phyloP scores from a whole-genome alignment of 2,113 vertebrate genomes.

The Sinosuthora webbiana region DNA sequence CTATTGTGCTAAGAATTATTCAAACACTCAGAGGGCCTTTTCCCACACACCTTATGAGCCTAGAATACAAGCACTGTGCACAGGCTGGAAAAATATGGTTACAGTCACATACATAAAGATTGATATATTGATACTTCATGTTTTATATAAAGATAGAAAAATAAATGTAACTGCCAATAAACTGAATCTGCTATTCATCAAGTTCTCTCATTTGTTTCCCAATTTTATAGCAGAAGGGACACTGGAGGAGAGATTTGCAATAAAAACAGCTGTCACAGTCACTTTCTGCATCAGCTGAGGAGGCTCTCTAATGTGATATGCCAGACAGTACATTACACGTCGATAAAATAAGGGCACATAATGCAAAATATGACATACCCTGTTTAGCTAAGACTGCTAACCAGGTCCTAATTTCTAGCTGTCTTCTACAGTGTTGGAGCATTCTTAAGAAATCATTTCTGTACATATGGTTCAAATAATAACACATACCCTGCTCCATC shows the following conservation, averaged over 20 bases:
- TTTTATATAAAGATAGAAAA: conserved; percentile 38
- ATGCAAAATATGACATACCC: background rate
- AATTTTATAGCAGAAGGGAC: conserved; percentile 5
- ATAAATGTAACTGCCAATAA: conserved; percentile 54
- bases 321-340: background rate
- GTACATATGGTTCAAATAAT: background rate
- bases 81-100: conserved; percentile 16
- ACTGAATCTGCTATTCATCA: conserved; percentile 22
- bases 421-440: background rate
- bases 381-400: conserved; percentile 20
- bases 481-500: background rate
- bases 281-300: background rate
- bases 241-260: background rate
- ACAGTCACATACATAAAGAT: conserved; percentile 17
- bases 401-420: background rate
- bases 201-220: conserved; percentile 5
- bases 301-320: background rate
- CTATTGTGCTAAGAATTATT: background rate
- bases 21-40: conserved; percentile 19
- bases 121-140: conserved; percentile 19
- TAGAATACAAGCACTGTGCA: background rate
- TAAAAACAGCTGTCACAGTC: background rate
- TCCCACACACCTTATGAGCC: background rate
- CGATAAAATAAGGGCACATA: background rate
- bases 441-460: background rate